A percentile compares a stretch with the other conserved stretches of the same genome.
Evolutionary conservation across 2,888 invertebrate species (phyloP).

Genomic region (Alviniconcha strummeri): DNA sequence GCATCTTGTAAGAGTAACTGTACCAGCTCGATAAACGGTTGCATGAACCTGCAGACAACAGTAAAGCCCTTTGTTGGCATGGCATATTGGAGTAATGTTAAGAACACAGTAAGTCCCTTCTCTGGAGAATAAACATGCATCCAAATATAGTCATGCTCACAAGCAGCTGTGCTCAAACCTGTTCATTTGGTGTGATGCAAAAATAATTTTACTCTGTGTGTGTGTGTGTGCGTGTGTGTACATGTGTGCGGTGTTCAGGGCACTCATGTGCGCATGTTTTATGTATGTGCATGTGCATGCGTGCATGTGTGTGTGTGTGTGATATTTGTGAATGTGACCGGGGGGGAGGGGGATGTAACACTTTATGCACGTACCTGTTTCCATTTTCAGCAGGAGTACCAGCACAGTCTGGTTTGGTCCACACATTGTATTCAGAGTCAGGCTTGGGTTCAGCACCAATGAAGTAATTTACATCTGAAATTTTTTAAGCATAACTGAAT

Average conservation of each 20-base stretch:
- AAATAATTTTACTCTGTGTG: no score
- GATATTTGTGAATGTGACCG: background rate
- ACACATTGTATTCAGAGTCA: slow-evolving; percentile 89
- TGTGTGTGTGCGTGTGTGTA: background rate
- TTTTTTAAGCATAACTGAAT: background rate
- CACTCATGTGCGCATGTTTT: background rate
- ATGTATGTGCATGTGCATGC: background rate
- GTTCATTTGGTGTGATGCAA: no score
- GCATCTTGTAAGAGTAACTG: no score
- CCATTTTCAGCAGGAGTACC: slow-evolving; percentile 92
- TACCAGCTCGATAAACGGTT: no score
- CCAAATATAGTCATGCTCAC: no score
- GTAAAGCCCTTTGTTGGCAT: no score
- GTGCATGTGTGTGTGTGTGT: background rate
- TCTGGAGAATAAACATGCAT: no score
- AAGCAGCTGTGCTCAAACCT: no score
- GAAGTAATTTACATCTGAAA: slow-evolving; percentile 33
- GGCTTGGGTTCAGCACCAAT: slow-evolving; percentile 71
- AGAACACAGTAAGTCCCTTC: no score
- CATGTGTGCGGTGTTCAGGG: background rate
- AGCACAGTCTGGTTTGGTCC: slow-evolving; percentile 92
- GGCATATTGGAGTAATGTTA: no score
- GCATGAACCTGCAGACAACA: no score
- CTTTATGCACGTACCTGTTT: slow-evolving; percentile 76
- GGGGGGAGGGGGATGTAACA: background rate